These are phyloP conservation scores for Erethizon dorsatum DNA, from an alignment of 2,797 vertebrate genomes.

Conservation along the genomic window DNA sequence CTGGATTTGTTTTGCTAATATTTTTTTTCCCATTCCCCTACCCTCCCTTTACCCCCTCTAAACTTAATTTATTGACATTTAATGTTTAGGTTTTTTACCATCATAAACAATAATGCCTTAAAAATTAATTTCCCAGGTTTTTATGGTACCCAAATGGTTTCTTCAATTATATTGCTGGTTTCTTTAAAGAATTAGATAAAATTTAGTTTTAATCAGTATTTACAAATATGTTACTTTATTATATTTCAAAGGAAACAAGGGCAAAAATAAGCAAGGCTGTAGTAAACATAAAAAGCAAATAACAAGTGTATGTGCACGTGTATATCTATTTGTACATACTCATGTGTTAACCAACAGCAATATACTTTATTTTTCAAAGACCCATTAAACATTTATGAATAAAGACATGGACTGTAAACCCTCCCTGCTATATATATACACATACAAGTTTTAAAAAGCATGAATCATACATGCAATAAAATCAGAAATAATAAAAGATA, in stretches of 20 bases:
- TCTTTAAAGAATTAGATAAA: constrained; percentile 21
- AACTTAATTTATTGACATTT: background rate
- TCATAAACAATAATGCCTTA: background rate
- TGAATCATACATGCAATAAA: background rate
- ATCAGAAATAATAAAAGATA: background rate
- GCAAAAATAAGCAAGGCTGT: background rate
- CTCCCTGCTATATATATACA: background rate
- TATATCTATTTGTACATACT: background rate
- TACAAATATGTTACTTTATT: background rate
- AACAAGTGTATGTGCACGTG: background rate
- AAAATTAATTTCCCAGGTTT: background rate
- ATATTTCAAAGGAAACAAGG: constrained; percentile 33
- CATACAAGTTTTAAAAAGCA: background rate
- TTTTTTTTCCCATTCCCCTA: too few relatives aligned
- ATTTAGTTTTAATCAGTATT: background rate
- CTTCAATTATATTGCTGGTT: background rate
- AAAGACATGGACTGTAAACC: background rate
- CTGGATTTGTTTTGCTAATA: too few relatives aligned
- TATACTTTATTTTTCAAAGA: background rate
- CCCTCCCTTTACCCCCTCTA: background rate
- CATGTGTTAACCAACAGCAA: background rate
- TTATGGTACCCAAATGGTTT: constrained; percentile 7
- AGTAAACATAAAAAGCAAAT: background rate
- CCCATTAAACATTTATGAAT: background rate
- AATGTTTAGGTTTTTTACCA: background rate